phyloP scores from a whole-genome alignment of 2,113 vertebrate species.

The Pleuronectes platessa region DNA sequence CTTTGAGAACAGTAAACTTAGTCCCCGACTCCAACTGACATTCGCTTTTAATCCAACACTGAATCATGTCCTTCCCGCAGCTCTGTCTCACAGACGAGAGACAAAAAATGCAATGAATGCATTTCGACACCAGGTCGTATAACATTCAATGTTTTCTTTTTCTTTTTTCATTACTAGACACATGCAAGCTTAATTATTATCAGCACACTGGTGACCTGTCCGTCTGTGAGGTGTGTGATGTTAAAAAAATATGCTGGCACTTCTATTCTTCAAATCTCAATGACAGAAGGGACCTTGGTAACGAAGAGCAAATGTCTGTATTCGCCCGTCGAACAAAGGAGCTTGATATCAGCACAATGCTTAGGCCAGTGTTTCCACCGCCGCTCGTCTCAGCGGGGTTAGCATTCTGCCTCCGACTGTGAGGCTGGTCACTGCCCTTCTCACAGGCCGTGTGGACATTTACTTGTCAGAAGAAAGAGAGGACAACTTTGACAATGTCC shows the following conservation, averaged over 20 bases:
- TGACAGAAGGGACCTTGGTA: constrained; percentile 74
- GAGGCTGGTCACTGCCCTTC: constrained; percentile 70
- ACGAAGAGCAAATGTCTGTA: constrained; percentile 63
- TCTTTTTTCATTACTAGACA: constrained; percentile 28
- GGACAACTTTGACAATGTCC: constrained; percentile 68
- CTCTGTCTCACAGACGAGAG: constrained; percentile 39
- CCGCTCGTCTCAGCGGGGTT: constrained; percentile 63
- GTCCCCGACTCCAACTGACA: constrained; percentile 72
- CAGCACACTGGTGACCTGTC: constrained; percentile 57
- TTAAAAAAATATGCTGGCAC: constrained; percentile 71
- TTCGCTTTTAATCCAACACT: constrained; percentile 71
- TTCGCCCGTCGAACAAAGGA: constrained; percentile 67
- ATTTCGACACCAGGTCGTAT: constrained; percentile 67
- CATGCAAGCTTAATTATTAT: constrained; percentile 62
- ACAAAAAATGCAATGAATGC: constrained; percentile 63
- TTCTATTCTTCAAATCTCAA: constrained; percentile 15
- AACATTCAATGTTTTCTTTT: constrained; percentile 11
- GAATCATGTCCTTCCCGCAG: constrained; percentile 68
- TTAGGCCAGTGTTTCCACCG: constrained; percentile 59
- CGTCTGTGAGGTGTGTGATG: constrained; percentile 52
- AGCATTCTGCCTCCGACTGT: constrained; percentile 59
- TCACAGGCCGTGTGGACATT: constrained; percentile 63
- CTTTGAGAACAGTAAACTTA: constrained; percentile 78
- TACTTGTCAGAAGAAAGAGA: constrained; percentile 62
- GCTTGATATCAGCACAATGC: constrained; percentile 72